Base-by-base conservation (phyloP, 2,113 vertebrate species). In the Phyllopteryx taeniolatus region DNA sequence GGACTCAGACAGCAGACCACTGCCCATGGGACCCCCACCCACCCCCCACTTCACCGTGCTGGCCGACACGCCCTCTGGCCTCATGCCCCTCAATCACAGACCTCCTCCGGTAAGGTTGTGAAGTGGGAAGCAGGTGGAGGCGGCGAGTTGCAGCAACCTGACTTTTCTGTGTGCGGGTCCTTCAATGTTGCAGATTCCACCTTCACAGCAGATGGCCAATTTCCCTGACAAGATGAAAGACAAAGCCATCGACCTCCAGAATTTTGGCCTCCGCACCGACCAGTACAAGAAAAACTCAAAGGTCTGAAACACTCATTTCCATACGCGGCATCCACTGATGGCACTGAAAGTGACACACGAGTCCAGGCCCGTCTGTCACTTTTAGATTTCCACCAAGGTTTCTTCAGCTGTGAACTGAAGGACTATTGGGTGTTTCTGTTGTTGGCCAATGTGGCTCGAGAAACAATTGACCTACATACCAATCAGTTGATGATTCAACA, bases 41-140 rank as follows among this genome's bases (percentile, higher is more conserved):
- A 99, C 97, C 1, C 95, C 97, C 22, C 98, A 98, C 81, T 99
- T 99, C 88, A 98, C 98, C 0, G 97, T 99, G 8, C 92, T 99
- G 72, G 95, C 96, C 0, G 97, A 99, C 80, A 98, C 97, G 0
- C 98, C 97, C 1, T 98, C 97, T 0, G 97, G 96, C 5, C 95
- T 99, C 5, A 95, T 98, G 75, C 98, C 98, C 0, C 92, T 99
- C 0, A 96, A 98, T 83, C 93, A 92, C 78, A 80, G 92, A 68
- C 89, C 92, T 20, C 85, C 89, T 19, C 89, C 88, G 86, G 93
- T 93, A 78, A 85, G 75, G 3, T 4, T 39, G 20, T 22, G 5
- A 0, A 71, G 20, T 4, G 5, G 5, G 51, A 46, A 22, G 11
- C 64, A 19, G 14, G 13, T 10, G 14, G 47, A n/a, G 60, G 27